phyloP scores from a whole-genome alignment of 2,888 invertebrate genomes.

The Cantharis rufa region DNA sequence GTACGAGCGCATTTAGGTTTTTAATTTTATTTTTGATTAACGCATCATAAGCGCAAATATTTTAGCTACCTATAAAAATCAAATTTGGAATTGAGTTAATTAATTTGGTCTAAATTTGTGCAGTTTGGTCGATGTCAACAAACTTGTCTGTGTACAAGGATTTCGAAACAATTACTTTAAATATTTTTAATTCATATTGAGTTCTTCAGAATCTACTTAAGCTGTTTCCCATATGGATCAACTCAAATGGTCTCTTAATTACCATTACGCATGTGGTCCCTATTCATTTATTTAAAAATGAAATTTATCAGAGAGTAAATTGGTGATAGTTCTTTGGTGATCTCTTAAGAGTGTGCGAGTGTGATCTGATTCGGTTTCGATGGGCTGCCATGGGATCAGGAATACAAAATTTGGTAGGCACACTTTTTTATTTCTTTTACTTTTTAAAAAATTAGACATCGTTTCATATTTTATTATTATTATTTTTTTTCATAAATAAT shows the following conservation, averaged over 20 bases:
- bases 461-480: no score
- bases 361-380: not conserved
- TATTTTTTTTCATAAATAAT: no score
- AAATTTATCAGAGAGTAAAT: no score
- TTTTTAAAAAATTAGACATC: no score
- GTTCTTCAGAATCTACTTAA: conserved; percentile 7
- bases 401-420: not conserved
- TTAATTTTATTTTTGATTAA: not conserved
- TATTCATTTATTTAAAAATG: not conserved
- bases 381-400: not conserved
- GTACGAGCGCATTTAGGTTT: not conserved
- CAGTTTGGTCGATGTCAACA: not conserved
- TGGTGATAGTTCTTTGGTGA: not conserved
- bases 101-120: not conserved
- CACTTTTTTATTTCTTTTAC: no score
- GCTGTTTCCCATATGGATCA: conserved; percentile 26
- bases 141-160: not conserved
- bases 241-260: conserved; percentile 21
- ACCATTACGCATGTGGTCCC: not conserved
- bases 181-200: not conserved
- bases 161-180: not conserved
- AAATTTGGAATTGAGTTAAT: not conserved
- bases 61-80: not conserved
- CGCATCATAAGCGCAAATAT: no score
- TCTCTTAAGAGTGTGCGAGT: not conserved